Percentiles rank a stretch among this genome's conserved stretches.
Evolutionary conservation across 1,140 invertebrate genomes (phyloP).

Genomic region (Drosophila lowei): DNA sequence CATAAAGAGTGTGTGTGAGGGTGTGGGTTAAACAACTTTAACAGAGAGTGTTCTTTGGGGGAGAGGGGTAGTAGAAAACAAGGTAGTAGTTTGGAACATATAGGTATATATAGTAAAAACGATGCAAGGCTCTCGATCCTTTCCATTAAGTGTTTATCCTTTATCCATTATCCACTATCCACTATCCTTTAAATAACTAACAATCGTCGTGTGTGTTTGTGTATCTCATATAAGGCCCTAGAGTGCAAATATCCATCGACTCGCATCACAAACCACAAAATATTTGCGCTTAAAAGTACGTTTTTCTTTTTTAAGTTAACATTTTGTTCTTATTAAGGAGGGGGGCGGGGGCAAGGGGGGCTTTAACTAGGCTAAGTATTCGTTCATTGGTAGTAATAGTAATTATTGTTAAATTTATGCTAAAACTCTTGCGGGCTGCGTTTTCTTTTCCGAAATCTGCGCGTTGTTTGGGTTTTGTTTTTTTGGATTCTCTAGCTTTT

Average conservation of each 20-base stretch:
- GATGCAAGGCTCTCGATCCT: constrained; percentile 19
- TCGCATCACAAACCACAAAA: constrained; percentile 70
- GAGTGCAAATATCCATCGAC: constrained; percentile 73
- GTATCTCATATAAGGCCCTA: constrained; percentile 79
- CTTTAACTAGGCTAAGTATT: constrained; percentile 71
- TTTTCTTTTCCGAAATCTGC: constrained; percentile 38
- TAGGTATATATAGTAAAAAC: constrained; percentile 17
- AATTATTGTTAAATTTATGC: constrained; percentile 75
- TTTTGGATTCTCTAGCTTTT: constrained; percentile 83
- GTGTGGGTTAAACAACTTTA: constrained; percentile 61
- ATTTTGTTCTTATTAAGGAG: constrained; percentile 57
- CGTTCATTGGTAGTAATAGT: constrained; percentile 46
- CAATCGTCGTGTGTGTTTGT: constrained; percentile 66
- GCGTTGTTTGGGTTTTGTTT: constrained; percentile 54
- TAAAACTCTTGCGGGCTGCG: constrained; percentile 71
- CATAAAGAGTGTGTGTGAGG: constrained; percentile 43
- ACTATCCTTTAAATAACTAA: constrained; percentile 69
- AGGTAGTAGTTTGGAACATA: constrained; percentile 46
- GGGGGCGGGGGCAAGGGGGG: constrained; percentile 4
- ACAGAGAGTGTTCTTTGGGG: constrained; percentile 41
- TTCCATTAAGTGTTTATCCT: constrained; percentile 45
- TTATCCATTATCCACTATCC: constrained; percentile 51
- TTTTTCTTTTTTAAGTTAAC: constrained; percentile 63
- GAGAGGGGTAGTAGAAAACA: constrained; percentile 5
- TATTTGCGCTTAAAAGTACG: constrained; percentile 76